These are phyloP conservation scores for Chromoteleia sp. DNA, from an alignment of 2,888 invertebrate genomes.

Conservation along the genomic window DNA sequence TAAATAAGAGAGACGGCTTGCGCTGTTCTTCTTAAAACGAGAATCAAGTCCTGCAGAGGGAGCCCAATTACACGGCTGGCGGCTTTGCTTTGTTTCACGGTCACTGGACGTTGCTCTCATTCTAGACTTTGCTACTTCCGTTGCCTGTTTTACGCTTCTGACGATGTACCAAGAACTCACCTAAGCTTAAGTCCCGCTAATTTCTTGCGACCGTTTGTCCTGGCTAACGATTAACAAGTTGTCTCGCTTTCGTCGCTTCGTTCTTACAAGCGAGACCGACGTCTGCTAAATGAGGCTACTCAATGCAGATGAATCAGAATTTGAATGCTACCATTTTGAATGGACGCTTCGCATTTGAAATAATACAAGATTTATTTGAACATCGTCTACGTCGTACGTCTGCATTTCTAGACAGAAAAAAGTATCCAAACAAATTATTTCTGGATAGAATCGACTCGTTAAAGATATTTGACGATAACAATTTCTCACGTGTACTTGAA, in stretches of 20 bases:
- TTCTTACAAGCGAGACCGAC: constrained; percentile 29
- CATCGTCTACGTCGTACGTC: background rate
- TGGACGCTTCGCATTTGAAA: constrained; percentile 17
- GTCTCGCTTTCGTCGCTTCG: constrained; percentile 56
- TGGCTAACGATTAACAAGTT: constrained; percentile 76
- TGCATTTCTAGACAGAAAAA: background rate
- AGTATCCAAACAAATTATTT: background rate
- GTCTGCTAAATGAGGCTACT: constrained; percentile 50
- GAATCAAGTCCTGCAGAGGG: constrained; percentile 75
- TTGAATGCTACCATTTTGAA: constrained; percentile 40
- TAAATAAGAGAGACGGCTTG: constrained; percentile 75
- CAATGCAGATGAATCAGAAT: constrained; percentile 45
- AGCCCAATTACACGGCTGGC: constrained; percentile 85
- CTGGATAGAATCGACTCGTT: background rate
- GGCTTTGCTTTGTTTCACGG: constrained; percentile 84
- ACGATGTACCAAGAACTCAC: constrained; percentile 66
- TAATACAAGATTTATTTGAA: constrained; percentile 8
- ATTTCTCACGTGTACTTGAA: background rate
- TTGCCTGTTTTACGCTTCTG: constrained; percentile 70
- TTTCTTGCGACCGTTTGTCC: constrained; percentile 78
- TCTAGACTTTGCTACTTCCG: constrained; percentile 75
- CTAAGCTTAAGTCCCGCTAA: constrained; percentile 75
- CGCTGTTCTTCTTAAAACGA: constrained; percentile 75
- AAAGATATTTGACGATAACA: background rate
- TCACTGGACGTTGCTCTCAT: constrained; percentile 80